Percentiles rank a stretch among this genome's conserved stretches.
Conservation (phyloP, 1,140 invertebrate species). For the Apis laboriosa region DNA sequence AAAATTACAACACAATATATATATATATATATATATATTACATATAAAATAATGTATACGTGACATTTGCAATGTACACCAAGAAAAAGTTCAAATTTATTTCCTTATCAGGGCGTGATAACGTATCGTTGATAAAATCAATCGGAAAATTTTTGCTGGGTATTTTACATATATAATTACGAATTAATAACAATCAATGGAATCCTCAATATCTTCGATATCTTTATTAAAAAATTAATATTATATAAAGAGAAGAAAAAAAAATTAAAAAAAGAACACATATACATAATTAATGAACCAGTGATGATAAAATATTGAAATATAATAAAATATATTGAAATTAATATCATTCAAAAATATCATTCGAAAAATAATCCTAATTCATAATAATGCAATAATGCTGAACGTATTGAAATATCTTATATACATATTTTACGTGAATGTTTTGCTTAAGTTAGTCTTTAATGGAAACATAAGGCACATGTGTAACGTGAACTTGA, state of each 20-base stretch:
- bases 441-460: not conserved
- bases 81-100: not conserved
- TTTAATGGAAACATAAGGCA: not conserved
- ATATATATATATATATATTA: not conserved
- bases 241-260: no score
- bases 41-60: not conserved
- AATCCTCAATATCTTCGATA: not conserved
- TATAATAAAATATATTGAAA: not conserved
- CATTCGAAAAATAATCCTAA: not conserved
- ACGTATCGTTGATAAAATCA: conserved; percentile 12
- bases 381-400: no score
- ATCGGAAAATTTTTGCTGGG: conserved; percentile 8
- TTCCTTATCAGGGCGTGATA: conserved; percentile 3
- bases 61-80: not conserved
- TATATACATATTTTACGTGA: not conserved
- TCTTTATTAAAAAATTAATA: not conserved
- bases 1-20: no score
- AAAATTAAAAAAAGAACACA: no score
- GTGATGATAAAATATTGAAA: not conserved
- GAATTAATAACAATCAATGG: not conserved
- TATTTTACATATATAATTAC: not conserved
- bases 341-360: not conserved
- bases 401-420: not conserved
- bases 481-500: not conserved
- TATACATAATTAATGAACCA: not conserved